A percentile compares a stretch with the other conserved stretches of the same genome.
These are phyloP conservation scores for Cervus canadensis DNA, from an alignment of 2,113 vertebrate genomes.

Conservation along the genomic window DNA sequence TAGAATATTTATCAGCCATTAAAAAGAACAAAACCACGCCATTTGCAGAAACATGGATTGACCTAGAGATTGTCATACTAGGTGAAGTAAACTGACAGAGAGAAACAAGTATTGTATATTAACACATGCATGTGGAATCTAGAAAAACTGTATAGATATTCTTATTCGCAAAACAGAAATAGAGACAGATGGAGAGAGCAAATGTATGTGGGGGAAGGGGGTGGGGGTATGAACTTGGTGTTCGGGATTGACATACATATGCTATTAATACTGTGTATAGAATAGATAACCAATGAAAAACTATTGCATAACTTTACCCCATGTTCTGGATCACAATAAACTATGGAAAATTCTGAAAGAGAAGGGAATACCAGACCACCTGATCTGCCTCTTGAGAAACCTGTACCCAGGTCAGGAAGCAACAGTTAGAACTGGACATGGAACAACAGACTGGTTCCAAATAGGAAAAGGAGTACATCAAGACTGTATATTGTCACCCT, in stretches of 20 bases:
- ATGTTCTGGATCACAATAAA: neutral
- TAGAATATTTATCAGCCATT: neutral
- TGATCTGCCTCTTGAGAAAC: too few relatives aligned
- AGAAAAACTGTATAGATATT: neutral
- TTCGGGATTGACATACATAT: fast-evolving
- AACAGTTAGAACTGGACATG: too few relatives aligned
- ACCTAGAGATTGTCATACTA: neutral
- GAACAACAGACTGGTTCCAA: too few relatives aligned
- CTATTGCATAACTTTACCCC: neutral
- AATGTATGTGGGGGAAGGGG: neutral
- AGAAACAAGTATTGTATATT: neutral
- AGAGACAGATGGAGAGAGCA: neutral
- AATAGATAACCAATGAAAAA: neutral
- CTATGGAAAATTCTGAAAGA: too few relatives aligned
- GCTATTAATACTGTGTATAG: fast-evolving
- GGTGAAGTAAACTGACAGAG: neutral
- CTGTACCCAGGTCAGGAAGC: too few relatives aligned
- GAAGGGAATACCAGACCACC: too few relatives aligned
- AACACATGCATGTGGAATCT: neutral
- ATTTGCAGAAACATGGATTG: neutral
- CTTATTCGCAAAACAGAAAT: neutral
- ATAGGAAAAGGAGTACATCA: too few relatives aligned
- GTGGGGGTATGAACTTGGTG: neutral
- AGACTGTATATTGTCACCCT: too few relatives aligned
- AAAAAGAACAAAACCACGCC: neutral